These are phyloP conservation scores for Ptychadena robeensis DNA, from an alignment of 2,797 vertebrate genomes.

Conservation along the genomic window DNA sequence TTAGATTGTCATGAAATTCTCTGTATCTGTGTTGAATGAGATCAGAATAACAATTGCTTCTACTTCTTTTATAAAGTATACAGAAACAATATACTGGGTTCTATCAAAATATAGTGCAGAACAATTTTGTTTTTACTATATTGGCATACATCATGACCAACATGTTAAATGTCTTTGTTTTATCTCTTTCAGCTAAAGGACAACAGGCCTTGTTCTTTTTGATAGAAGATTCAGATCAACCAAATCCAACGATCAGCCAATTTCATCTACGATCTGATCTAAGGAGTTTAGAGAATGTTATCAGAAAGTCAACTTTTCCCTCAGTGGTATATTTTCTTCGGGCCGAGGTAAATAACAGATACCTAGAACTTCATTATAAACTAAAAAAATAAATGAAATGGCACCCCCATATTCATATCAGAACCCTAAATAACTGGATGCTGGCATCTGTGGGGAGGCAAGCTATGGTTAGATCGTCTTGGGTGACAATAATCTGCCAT, in stretches of 20 bases:
- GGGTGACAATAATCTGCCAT: no score
- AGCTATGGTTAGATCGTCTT: no score
- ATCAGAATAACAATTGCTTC: background rate
- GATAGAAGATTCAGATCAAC: slow-evolving; percentile 20
- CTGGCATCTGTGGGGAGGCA: no score
- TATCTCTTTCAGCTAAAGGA: slow-evolving; percentile 29
- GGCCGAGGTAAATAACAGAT: slow-evolving; percentile 29
- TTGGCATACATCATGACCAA: background rate
- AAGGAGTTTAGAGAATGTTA: slow-evolving; percentile 41
- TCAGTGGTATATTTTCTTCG: slow-evolving; percentile 50
- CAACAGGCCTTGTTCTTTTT: slow-evolving; percentile 33
- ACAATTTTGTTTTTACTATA: background rate
- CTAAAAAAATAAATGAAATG: no score
- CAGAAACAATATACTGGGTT: no score
- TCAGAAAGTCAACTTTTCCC: slow-evolving; percentile 6
- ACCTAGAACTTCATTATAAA: background rate
- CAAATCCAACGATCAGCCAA: slow-evolving; percentile 23
- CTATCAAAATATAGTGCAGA: background rate
- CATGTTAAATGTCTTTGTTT: background rate
- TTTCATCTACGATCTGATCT: slow-evolving; percentile 38
- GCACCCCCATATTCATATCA: no score
- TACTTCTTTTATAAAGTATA: background rate
- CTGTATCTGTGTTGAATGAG: background rate
- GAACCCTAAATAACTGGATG: no score
- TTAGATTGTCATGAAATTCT: no score